These are phyloP conservation scores for Pimephales promelas DNA, from an alignment of 2,113 vertebrate genomes.

Conservation along the genomic window DNA sequence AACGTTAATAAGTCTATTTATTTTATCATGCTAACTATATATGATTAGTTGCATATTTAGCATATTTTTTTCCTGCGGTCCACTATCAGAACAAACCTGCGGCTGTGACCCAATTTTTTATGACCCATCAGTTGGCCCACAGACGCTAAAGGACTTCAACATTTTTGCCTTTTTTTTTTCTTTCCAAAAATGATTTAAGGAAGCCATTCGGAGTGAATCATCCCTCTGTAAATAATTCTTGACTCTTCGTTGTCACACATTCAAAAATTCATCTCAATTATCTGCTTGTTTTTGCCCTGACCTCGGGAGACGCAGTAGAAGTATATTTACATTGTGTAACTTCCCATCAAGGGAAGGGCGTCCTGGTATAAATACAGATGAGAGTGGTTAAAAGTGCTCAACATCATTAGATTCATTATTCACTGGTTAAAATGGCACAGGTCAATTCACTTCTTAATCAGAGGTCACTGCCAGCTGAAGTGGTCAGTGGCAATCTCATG, in stretches of 20 bases:
- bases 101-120: not conserved
- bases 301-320: not conserved
- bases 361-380: not conserved
- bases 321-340: constrained; percentile 26
- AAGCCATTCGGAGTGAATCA: not conserved
- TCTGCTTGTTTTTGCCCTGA: not conserved
- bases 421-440: too few species aligned
- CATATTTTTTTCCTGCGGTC: not conserved
- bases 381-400: not conserved
- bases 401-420: too few species aligned
- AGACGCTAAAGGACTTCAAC: not conserved
- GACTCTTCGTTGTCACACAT: constrained; percentile 1
- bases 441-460: too few species aligned
- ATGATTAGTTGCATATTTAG: not conserved
- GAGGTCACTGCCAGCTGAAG: not conserved
- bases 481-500: not conserved
- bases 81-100: not conserved
- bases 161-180: too few species aligned
- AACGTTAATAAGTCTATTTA: not conserved
- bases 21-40: not conserved
- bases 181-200: not conserved
- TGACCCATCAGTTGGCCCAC: not conserved
- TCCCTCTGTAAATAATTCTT: not conserved
- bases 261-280: constrained; percentile 1
- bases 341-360: not conserved